A percentile compares a stretch with the other conserved stretches of the same genome.
These are phyloP conservation scores for Papilio xuthus DNA, from an alignment of 1,140 invertebrate genomes.

Conservation along the genomic window DNA sequence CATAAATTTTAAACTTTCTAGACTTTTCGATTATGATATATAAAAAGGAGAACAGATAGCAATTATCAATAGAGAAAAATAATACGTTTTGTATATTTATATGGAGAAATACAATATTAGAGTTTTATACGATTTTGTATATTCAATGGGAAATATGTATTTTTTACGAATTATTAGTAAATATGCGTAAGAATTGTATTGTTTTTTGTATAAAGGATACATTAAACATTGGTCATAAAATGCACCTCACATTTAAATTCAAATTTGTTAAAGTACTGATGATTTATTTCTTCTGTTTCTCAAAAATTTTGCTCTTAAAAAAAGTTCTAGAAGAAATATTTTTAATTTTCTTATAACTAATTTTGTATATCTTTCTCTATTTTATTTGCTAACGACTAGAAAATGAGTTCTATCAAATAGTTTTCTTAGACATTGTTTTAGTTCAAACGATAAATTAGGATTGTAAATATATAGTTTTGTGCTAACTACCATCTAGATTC, in stretches of 20 bases:
- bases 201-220: not conserved
- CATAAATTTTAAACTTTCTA: not conserved
- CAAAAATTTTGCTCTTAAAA: not conserved
- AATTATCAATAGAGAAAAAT: constrained; percentile 7
- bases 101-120: constrained; percentile 13
- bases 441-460: constrained; percentile 9
- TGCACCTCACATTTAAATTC: not conserved
- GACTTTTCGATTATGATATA: not conserved
- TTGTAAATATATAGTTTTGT: not conserved
- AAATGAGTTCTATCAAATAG: not conserved
- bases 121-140: constrained; percentile 37
- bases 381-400: not conserved
- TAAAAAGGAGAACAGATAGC: not conserved
- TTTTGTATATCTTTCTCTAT: too few relatives aligned
- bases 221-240: not conserved
- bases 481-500: not conserved
- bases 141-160: constrained; percentile 20
- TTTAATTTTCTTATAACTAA: not conserved
- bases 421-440: not conserved
- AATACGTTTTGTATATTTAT: constrained; percentile 30
- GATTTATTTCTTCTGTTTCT: not conserved
- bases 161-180: constrained; percentile 6
- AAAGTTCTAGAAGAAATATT: not conserved
- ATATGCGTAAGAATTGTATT: not conserved
- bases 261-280: not conserved